A percentile compares a stretch with the other conserved stretches of the same genome.
Evolutionary conservation across 2,888 invertebrate species (phyloP).

Genomic region (Drosophila infuscata): DNA sequence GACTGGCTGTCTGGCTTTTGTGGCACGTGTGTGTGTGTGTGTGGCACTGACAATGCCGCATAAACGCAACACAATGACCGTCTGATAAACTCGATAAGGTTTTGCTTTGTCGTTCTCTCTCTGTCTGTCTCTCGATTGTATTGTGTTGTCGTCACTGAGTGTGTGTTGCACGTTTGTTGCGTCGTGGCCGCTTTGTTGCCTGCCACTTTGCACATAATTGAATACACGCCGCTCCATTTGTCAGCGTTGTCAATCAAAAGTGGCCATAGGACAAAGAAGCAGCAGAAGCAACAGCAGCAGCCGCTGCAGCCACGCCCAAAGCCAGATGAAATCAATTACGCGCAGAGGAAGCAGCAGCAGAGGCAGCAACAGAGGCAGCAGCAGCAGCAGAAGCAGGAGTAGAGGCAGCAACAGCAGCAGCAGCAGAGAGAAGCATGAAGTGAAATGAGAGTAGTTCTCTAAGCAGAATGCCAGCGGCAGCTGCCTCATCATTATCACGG

Average conservation of each 20-base stretch:
- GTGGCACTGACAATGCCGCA: conserved; percentile 56
- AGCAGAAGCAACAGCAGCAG: conserved; percentile 18
- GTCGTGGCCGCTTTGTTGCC: conserved; percentile 51
- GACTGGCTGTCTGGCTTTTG: conserved; percentile 23
- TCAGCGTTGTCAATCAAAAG: conserved; percentile 75
- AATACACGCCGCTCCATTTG: conserved; percentile 71
- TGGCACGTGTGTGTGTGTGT: conserved; percentile 22
- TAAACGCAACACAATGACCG: conserved; percentile 62
- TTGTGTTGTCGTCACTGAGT: conserved; percentile 1
- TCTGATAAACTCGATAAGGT: conserved; percentile 67
- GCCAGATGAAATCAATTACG: conserved; percentile 70
- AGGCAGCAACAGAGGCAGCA: not conserved
- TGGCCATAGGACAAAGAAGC: conserved; percentile 33
- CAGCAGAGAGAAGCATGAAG: not conserved
- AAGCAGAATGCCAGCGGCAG: conserved; percentile 57
- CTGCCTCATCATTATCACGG: conserved; percentile 79
- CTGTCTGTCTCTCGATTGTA: not conserved
- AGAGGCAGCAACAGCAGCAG: not conserved
- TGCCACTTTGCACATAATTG: conserved; percentile 58
- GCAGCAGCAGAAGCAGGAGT: conserved; percentile 3
- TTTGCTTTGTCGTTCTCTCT: conserved; percentile 26
- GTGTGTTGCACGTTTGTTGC: conserved; percentile 24
- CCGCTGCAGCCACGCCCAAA: conserved; percentile 28
- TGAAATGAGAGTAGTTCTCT: conserved; percentile 1
- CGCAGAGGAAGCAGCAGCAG: conserved; percentile 7